Conservation (phyloP, 1,140 invertebrate genomes). For the Drosophila neocordata region DNA sequence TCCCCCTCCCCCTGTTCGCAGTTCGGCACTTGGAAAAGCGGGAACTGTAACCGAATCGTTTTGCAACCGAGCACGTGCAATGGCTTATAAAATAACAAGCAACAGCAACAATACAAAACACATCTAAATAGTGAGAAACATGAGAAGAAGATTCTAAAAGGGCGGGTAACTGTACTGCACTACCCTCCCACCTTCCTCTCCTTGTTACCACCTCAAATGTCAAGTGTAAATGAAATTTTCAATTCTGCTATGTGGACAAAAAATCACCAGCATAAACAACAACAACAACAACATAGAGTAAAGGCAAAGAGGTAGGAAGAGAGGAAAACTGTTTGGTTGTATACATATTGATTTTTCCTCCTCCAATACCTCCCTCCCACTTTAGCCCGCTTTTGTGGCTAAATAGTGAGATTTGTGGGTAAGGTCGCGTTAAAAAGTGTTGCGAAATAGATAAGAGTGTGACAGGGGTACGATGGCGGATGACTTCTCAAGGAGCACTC, state of each 20-base stretch:
- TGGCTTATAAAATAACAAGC: slow-evolving; percentile 32
- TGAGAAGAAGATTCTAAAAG: not conserved
- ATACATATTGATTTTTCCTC: slow-evolving; percentile 67
- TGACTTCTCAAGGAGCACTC: slow-evolving; percentile 27
- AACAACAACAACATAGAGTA: not conserved
- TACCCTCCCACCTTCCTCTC: not conserved
- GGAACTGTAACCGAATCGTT: slow-evolving; percentile 44
- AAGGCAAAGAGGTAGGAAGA: slow-evolving; percentile 54
- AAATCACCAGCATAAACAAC: not conserved
- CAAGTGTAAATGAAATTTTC: slow-evolving; percentile 76
- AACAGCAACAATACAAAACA: slow-evolving; percentile 23
- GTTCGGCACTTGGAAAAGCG: slow-evolving; percentile 30
- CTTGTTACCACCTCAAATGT: slow-evolving; percentile 22
- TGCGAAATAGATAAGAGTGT: slow-evolving; percentile 41
- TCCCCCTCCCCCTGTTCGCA: not conserved
- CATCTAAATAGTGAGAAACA: slow-evolving; percentile 29
- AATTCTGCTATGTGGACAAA: slow-evolving; percentile 63
- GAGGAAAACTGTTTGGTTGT: slow-evolving; percentile 53
- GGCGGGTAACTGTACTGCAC: not conserved
- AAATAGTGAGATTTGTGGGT: slow-evolving; percentile 45
- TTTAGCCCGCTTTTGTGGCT: slow-evolving; percentile 33
- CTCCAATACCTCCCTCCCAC: slow-evolving; percentile 16
- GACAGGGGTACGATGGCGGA: slow-evolving; percentile 9
- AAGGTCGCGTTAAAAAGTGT: slow-evolving; percentile 62
- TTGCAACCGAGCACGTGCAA: slow-evolving; percentile 43